phyloP scores from a whole-genome alignment of 2,888 invertebrate genomes.

The Eupithecia insigniata region DNA sequence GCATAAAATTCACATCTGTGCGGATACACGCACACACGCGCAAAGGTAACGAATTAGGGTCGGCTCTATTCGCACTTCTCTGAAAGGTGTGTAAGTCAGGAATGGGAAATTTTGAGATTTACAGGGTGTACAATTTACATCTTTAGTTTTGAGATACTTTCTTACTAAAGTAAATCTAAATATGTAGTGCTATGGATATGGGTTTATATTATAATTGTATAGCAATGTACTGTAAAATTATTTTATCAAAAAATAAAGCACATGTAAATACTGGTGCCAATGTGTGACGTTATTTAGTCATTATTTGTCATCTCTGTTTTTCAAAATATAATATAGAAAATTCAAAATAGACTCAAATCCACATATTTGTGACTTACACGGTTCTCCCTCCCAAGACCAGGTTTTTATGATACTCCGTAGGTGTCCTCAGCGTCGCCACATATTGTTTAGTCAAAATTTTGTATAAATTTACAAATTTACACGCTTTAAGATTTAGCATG shows the following conservation, averaged over 20 bases:
- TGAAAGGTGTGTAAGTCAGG: conserved; percentile 48
- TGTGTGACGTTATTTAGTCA: not conserved
- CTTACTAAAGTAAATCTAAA: not conserved
- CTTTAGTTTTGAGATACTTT: not conserved
- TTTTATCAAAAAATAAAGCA: not conserved
- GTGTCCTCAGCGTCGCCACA: conserved; percentile 52
- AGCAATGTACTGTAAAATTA: not conserved
- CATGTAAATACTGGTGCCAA: too few relatives aligned
- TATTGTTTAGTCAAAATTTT: conserved; percentile 53
- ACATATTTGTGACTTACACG: conserved; percentile 37
- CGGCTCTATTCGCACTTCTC: conserved; percentile 60
- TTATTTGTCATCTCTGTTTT: not conserved
- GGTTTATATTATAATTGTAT: too few relatives aligned
- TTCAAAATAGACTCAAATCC: not conserved
- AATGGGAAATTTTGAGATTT: conserved; percentile 34
- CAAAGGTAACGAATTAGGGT: conserved; percentile 75
- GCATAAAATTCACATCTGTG: conserved; percentile 43
- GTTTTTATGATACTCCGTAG: conserved; percentile 55
- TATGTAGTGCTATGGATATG: not conserved
- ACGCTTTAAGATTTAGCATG: too few relatives aligned
- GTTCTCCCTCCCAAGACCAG: conserved; percentile 22
- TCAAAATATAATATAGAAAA: not conserved
- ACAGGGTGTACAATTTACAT: too few relatives aligned
- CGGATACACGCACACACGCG: conserved; percentile 54
- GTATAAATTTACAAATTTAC: conserved; percentile 47